Evolutionary conservation across 64 coral and sea anemone genomes (phyloP).

Genomic region (Platygyra sinensis): DNA sequence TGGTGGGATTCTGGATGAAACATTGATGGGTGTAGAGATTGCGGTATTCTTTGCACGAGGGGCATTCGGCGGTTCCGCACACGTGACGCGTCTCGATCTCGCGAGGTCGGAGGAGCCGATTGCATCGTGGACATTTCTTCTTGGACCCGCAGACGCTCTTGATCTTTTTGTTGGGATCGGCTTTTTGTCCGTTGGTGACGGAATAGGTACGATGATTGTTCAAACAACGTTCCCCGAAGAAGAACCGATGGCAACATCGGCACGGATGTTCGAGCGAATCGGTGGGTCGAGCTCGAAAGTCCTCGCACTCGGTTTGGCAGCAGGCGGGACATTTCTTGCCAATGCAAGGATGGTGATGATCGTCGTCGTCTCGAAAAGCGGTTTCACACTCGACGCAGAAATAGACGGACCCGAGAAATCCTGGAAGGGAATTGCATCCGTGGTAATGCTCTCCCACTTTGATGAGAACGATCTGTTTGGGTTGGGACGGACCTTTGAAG

Average conservation of each 20-base stretch:
- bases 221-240: background rate
- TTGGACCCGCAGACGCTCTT: background rate
- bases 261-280: background rate
- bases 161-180: background rate
- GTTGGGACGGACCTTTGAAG: slow-evolving; percentile 8
- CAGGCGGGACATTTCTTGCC: background rate
- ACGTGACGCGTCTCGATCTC: background rate
- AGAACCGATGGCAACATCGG: background rate
- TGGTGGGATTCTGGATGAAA: background rate
- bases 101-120: background rate
- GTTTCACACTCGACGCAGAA: background rate
- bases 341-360: background rate
- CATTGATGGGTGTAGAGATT: background rate
- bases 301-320: background rate
- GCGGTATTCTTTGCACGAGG: background rate
- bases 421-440: slow-evolving; percentile 38
- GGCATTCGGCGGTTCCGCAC: background rate
- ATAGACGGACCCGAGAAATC: slow-evolving; percentile 17
- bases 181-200: background rate
- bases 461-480: slow-evolving; percentile 39
- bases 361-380: background rate
- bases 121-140: background rate
- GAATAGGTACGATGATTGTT: background rate
- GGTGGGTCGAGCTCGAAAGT: background rate
- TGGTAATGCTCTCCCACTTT: slow-evolving; percentile 41